phyloP scores from a whole-genome alignment of 2,888 invertebrate genomes.

The Stenodera caucasica region DNA sequence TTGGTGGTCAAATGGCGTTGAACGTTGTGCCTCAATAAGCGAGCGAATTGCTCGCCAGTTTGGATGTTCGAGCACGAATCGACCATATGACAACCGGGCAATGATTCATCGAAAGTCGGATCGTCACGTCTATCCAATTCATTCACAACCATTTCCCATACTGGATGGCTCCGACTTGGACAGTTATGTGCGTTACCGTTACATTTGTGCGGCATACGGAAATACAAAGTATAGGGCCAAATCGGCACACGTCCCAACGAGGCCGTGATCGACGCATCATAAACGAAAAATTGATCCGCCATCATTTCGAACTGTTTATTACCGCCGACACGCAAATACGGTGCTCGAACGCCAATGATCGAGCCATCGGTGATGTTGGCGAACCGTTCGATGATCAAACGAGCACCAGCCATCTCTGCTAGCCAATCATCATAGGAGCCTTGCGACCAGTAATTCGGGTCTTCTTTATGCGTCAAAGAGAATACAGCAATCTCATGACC shows the following conservation, averaged over 20 bases:
- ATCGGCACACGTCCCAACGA: conserved; percentile 88
- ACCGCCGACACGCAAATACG: conserved; percentile 88
- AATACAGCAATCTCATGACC: conserved; percentile 94
- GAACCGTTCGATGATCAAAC: conserved; percentile 86
- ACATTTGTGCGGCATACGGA: conserved; percentile 93
- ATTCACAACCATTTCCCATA: conserved; percentile 97
- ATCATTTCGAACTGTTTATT: conserved; percentile 98
- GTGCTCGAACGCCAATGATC: conserved; percentile 88
- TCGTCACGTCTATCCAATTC: conserved; percentile 91
- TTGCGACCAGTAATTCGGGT: conserved; percentile 89
- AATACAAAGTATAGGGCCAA: conserved; percentile 99
- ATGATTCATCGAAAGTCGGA: conserved; percentile 83
- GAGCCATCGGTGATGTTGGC: conserved; percentile 89
- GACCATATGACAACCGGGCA: conserved; percentile 92
- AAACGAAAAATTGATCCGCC: conserved; percentile 93
- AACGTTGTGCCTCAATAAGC: conserved; percentile 91
- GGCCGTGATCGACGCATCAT: conserved; percentile 94
- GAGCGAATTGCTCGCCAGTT: conserved; percentile 91
- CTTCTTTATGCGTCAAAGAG: conserved; percentile 92
- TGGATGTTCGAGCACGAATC: conserved; percentile 93
- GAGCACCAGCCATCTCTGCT: conserved; percentile 93
- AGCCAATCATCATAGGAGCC: conserved; percentile 92
- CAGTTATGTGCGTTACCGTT: conserved; percentile 91
- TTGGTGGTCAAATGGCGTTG: conserved; percentile 90
- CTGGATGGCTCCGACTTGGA: conserved; percentile 89